A percentile compares a stretch with the other conserved stretches of the same genome.
These are phyloP conservation scores for Diogma glabrata DNA, from an alignment of 2,888 invertebrate genomes.

Conservation along the genomic window DNA sequence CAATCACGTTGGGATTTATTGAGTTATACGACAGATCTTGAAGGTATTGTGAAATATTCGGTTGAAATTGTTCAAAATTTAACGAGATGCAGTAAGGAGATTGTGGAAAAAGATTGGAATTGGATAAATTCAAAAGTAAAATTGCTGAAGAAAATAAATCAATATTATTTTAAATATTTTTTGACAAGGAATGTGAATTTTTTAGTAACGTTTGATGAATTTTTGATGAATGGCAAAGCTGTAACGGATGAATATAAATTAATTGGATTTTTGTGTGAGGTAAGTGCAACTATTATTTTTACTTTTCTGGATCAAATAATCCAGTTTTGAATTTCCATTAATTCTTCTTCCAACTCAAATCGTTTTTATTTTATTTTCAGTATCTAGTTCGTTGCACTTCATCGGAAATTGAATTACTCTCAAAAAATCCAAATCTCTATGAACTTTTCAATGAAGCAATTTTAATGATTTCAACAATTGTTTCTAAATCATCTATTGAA, in stretches of 20 bases:
- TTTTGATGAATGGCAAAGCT: too few relatives aligned
- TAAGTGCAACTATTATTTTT: background rate
- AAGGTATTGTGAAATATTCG: conserved; percentile 24
- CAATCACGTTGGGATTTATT: conserved; percentile 28
- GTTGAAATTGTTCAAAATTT: conserved; percentile 25
- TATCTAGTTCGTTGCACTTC: conserved; percentile 28
- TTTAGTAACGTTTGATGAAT: too few relatives aligned
- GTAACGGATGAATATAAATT: background rate
- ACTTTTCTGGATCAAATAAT: background rate
- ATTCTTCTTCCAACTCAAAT: too few relatives aligned
- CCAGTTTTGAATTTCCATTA: background rate
- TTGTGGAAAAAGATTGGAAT: conserved; percentile 27
- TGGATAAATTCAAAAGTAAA: conserved; percentile 26
- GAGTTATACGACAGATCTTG: conserved; percentile 24
- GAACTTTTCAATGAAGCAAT: conserved; percentile 1
- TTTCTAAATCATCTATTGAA: background rate
- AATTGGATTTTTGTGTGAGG: conserved; percentile 11
- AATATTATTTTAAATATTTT: conserved; percentile 29
- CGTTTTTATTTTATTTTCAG: conserved; percentile 21
- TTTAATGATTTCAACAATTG: conserved; percentile 4
- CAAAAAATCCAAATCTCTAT: background rate
- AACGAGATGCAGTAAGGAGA: conserved; percentile 25
- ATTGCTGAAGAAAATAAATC: conserved; percentile 24
- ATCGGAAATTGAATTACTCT: conserved; percentile 25
- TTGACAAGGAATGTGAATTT: conserved; percentile 21